A percentile compares a stretch with the other conserved stretches of the same genome.
phyloP scores from a whole-genome alignment of 2,888 invertebrate genomes.

The Meandrusa payeni region DNA sequence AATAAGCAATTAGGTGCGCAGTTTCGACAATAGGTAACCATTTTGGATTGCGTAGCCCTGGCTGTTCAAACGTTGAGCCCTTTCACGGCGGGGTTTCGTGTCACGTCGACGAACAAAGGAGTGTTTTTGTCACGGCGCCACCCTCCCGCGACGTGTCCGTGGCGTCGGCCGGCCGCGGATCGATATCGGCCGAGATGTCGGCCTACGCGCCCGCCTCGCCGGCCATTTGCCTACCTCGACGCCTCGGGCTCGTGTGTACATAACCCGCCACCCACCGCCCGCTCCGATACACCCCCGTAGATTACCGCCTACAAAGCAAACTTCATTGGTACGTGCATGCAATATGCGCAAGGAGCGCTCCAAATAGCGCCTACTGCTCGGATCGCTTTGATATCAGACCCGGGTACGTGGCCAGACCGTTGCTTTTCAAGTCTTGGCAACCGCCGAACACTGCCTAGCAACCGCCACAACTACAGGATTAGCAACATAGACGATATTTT shows the following conservation, averaged over 20 bases:
- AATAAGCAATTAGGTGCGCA: neutral
- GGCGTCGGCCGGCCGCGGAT: constrained; percentile 69
- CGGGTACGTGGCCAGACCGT: constrained; percentile 36
- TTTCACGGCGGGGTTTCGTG: constrained; percentile 34
- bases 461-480: constrained; percentile 62
- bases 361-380: constrained; percentile 64
- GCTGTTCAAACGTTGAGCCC: constrained; percentile 15
- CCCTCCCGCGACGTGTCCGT: constrained; percentile 58
- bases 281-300: constrained; percentile 72
- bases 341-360: constrained; percentile 77
- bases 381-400: constrained; percentile 74
- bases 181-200: constrained; percentile 77
- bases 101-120: constrained; percentile 70
- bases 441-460: constrained; percentile 48
- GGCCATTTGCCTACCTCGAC: constrained; percentile 81
- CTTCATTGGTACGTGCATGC: constrained; percentile 81
- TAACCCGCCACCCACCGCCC: constrained; percentile 74
- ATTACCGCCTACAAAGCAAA: constrained; percentile 81
- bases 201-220: constrained; percentile 76
- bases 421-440: constrained; percentile 51
- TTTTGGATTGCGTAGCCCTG: neutral
- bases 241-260: constrained; percentile 79
- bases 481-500: neutral
- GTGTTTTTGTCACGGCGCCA: constrained; percentile 62
- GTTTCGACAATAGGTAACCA: constrained; percentile 4